Evolutionary conservation across 2,888 invertebrate genomes (phyloP), one percentile per base, ranked within the genome.

Genomic region (Athetis lepigone): DNA sequence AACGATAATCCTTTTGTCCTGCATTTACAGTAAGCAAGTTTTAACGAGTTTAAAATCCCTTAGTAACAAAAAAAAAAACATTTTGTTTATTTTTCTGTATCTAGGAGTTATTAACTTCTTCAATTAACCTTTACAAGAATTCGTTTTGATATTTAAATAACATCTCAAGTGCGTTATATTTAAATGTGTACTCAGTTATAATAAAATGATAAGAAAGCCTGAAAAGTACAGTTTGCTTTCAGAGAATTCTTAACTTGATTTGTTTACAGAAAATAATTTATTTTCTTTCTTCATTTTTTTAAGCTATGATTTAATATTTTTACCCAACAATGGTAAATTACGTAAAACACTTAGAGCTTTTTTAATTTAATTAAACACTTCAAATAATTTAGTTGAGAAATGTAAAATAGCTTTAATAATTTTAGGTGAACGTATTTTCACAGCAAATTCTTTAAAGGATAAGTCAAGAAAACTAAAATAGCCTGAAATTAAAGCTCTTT

Each of bases 211-310:
- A 40, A 25, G 8, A 57, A 27, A 19, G 11, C 8, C n/a, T 29
- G 11, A 29, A 71, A 39, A 40, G 19, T 50, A 16, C 37, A 18
- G 11, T 49, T 49, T 25, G 16, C 52, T 47, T 37, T 51, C 29
- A 39, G 21, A 37, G 7, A 47, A 21, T 45, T 16, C 29, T 2
- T 50, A 57, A 29, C 52, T 50, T 11, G 50, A 40, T 54, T 58
- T 29, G n/a, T n/a, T 6, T 39, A 60, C 36, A 16, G 9, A 56
- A 16, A 0, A 19, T 8, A 56, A 57, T 18, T 62, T 46, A 52
- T 73, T 66, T 25, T 43, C n/a, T n/a, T 56, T 36, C 11, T 40
- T 7, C 46, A 61, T 29, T 54, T 51, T 61, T 61, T 29, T 1
- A 33, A 13, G 13, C 33, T 33, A 33, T 13, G 13, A 33, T 33